Base-by-base conservation (phyloP, 2,888 invertebrate species). In the Hypsopygia costalis region DNA sequence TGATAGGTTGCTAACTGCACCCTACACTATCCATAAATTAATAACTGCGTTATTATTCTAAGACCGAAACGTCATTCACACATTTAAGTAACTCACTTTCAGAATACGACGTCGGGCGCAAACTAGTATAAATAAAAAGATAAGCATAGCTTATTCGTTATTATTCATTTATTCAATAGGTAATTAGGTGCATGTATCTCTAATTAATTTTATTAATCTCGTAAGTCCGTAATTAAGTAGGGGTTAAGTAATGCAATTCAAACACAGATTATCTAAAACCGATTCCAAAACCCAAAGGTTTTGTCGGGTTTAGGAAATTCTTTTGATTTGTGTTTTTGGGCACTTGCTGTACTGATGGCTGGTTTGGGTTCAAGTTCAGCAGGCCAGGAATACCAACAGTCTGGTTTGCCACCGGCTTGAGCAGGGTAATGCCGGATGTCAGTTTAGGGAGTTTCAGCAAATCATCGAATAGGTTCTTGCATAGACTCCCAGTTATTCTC, bases 401-500 rank as follows among this genome's bases (percentile, higher is more conserved):
- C n/a, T 20, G 10, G 16, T 34, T 39, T 6, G 34, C 31, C 25
- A 34, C 30, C 6, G 37, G 36, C 31, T 39, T 9, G n/a, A 37
- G 25, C 16, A 34, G 3, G 30, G 35, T 25, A 22, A 6, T 16
- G 3, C 16, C 16, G 16, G 16, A 2, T 2, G 16, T 16, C 16
- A 72, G 33, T 33, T 67, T 67, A n/a, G 62, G 66, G 8, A 75
- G 44, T 11, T 77, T 72, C 27, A 85, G 47, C 25, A 86, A 36
- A 32, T 72, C 58, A 6, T 73, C 76, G 3, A 88, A 58, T 6
- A 82, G 36, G 27, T 81, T 76, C 52, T 85, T 78, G 56, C 93
- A 94, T 1, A 90, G 58, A 1, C 83, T 62, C 16, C 90, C 91
- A 41, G 90, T 82, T 11, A 93, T 62, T 47, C 92, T 73, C 40